These are phyloP conservation scores for Sus scrofa DNA, from an alignment of 2,113 vertebrate genomes.

Conservation along the genomic window T2T-Sscrofa CM000813.6:124257501-124258000, in stretches of 20 bases:
- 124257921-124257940: background rate
- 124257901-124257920: background rate
- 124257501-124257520: background rate
- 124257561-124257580: background rate
- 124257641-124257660: background rate
- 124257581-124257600: background rate
- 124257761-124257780: background rate
- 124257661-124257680: background rate
- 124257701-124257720: background rate
- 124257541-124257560: background rate
- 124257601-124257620: background rate
- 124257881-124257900: background rate
- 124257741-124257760: background rate
- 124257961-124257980: background rate
- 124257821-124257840: background rate
- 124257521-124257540: background rate
- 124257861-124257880: background rate
- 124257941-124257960: background rate
- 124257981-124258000: background rate
- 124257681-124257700: background rate
- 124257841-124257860: background rate
- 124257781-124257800: background rate
- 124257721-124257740: background rate
- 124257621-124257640: background rate
- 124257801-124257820: background rate